Base-by-base conservation (phyloP, 2,113 vertebrate species). In the Antigone vipio region DNA sequence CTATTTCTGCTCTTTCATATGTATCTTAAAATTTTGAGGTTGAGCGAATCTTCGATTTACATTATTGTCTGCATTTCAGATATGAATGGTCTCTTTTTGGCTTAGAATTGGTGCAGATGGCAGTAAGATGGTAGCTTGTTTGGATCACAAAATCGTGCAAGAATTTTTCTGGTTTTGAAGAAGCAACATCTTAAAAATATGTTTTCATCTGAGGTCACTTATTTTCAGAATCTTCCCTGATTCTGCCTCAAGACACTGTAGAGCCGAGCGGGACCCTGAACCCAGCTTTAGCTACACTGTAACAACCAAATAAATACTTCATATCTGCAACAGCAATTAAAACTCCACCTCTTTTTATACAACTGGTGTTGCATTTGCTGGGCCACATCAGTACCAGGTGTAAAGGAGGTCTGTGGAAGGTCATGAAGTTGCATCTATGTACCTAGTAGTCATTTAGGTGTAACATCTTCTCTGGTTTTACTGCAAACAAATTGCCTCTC, bases 21-120 rank as follows among this genome's bases (percentile, higher is more conserved):
- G 23, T 53, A 55, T 79, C 76, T 85, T 67, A 56, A 88, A 60
- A 82, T 85, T 47, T 32, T 49, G 74, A 76, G 34, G 30, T 64
- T 69, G 84, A 95, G 45, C 47, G 81, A 91, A 77, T 77, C 71
- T 91, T 81, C 92, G 92, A 85, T 95, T 92, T 95, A 66, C 27
- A 10, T 85, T 73, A 62, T 52, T 76, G 88, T 63, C 76, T 93
- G 35, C 17, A 4, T 85, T 89, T 93, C 80, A 73, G 62, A 89
- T 68, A 74, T 6, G 38, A 91, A 69, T 49, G 55, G 56, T 95
- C 81, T 69, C 66, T 64, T 78, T 95, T 83, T 95, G 93, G 95
- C 96, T 93, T 92, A 82, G 80, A 82, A 82, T 24, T 89, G 69
- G 42, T 94, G 55, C 91, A 95, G 76, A 87, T 95, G 96, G 92